Percentiles rank a stretch among this genome's conserved stretches.
phyloP scores from a whole-genome alignment of 2,888 invertebrate genomes.

The Platypus cylindrus region DNA sequence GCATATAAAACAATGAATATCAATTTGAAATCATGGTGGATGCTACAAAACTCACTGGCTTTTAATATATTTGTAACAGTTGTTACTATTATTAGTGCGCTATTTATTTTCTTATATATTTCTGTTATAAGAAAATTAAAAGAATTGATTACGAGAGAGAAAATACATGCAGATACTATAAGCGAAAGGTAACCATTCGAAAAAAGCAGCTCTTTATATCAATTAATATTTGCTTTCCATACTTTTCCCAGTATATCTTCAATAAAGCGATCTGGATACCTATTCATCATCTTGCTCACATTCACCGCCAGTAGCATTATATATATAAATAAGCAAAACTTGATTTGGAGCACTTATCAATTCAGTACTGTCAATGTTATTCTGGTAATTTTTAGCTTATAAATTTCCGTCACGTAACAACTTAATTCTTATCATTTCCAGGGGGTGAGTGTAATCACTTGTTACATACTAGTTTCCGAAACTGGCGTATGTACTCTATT shows the following conservation, averaged over 20 bases:
- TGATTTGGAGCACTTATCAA: slow-evolving; percentile 42
- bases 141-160: slow-evolving; percentile 46
- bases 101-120: slow-evolving; percentile 55
- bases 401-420: neutral
- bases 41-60: slow-evolving; percentile 43
- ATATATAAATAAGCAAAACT: slow-evolving; percentile 48
- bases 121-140: slow-evolving; percentile 51
- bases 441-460: slow-evolving; percentile 46
- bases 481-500: slow-evolving; percentile 35
- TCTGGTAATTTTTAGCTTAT: slow-evolving; percentile 38
- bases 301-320: slow-evolving; percentile 50
- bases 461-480: slow-evolving; percentile 48
- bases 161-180: slow-evolving; percentile 44
- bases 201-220: neutral
- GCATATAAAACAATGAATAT: slow-evolving; percentile 51
- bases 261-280: slow-evolving; percentile 46
- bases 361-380: slow-evolving; percentile 44
- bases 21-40: slow-evolving; percentile 50
- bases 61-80: slow-evolving; percentile 56
- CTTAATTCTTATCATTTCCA: slow-evolving; percentile 25
- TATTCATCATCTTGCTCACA: slow-evolving; percentile 45
- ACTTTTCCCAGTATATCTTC: slow-evolving; percentile 42
- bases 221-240: neutral
- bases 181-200: slow-evolving; percentile 38
- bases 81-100: slow-evolving; percentile 50